Percentiles rank a stretch among this genome's conserved stretches.
Evolutionary conservation across 2,888 invertebrate genomes (phyloP).

Genomic region (Brachyptera risi): DNA sequence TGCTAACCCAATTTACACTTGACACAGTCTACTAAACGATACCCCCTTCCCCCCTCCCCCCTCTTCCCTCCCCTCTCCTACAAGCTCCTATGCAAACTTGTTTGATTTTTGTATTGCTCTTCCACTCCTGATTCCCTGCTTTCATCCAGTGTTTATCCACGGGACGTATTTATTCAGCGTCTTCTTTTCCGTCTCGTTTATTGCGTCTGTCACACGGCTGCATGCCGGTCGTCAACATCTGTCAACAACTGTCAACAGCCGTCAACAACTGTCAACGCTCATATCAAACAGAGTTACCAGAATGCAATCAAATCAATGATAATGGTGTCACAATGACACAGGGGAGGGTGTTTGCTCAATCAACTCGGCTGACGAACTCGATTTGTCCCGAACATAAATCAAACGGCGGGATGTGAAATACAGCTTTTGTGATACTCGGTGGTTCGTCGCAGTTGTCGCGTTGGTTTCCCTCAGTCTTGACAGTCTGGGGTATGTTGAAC

Average conservation of each 20-base stretch:
- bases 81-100: conserved; percentile 16
- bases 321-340: no score
- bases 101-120: conserved; percentile 15
- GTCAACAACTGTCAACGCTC: background rate
- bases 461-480: no score
- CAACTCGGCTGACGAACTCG: no score
- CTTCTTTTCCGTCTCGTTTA: conserved; percentile 11
- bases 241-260: background rate
- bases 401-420: no score
- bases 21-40: conserved; percentile 19
- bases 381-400: no score
- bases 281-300: background rate
- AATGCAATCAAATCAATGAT: background rate
- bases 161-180: conserved; percentile 28
- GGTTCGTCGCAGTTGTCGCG: no score
- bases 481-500: no score
- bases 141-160: conserved; percentile 24
- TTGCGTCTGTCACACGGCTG: conserved; percentile 24
- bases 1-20: conserved; percentile 30
- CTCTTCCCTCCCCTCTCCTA: background rate
- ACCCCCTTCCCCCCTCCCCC: background rate
- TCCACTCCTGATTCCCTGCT: conserved; percentile 19
- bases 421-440: no score
- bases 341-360: no score
- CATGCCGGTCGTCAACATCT: conserved; percentile 25